These are phyloP conservation scores for Tenthredo notha DNA, from an alignment of 2,888 invertebrate species.

Conservation along the genomic window DNA sequence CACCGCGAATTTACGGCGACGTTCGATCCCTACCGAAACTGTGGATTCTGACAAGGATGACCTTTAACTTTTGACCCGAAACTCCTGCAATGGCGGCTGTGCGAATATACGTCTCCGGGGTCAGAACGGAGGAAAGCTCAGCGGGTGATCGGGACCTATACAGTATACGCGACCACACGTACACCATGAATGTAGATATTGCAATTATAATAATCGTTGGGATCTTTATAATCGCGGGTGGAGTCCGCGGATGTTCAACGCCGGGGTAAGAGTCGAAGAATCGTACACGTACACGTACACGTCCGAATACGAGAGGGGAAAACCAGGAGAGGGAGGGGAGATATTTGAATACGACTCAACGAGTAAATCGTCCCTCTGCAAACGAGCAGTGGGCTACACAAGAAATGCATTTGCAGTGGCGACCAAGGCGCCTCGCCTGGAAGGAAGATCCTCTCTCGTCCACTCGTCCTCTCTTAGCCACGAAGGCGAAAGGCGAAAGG, in stretches of 20 bases:
- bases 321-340: constrained; percentile 60
- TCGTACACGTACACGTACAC: constrained; percentile 55
- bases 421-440: constrained; percentile 56
- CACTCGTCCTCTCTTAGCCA: constrained; percentile 50
- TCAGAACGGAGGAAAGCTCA: constrained; percentile 27
- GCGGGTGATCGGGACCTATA: constrained; percentile 38
- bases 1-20: constrained; percentile 35
- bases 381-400: constrained; percentile 75
- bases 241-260: constrained; percentile 20
- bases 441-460: constrained; percentile 52
- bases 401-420: constrained; percentile 76
- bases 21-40: constrained; percentile 47
- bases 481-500: constrained; percentile 57
- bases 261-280: constrained; percentile 55
- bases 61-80: constrained; percentile 25
- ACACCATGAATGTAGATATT: constrained; percentile 32
- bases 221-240: constrained; percentile 43
- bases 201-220: constrained; percentile 53
- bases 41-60: constrained; percentile 44
- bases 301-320: constrained; percentile 55
- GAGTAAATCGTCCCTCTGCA: constrained; percentile 73
- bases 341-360: constrained; percentile 74
- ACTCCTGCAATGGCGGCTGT: constrained; percentile 23
- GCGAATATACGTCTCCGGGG: constrained; percentile 34
- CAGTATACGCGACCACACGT: constrained; percentile 33